phyloP scores from a whole-genome alignment of 2,888 invertebrate genomes.

The Nasonia oneida region DNA sequence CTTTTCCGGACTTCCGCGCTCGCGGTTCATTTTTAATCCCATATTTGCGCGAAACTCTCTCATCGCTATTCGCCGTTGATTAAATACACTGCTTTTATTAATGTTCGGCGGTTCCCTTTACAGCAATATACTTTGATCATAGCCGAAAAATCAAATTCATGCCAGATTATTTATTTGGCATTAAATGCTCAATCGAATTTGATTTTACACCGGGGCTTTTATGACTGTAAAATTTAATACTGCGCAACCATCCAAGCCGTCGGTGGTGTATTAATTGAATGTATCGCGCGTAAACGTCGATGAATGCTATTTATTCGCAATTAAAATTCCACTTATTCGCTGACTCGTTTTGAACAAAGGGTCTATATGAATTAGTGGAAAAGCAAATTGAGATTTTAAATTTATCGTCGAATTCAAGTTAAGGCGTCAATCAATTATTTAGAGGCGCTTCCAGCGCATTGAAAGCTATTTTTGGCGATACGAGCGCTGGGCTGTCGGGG shows the following conservation, averaged over 20 bases:
- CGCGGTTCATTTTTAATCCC: background rate
- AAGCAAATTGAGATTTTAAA: background rate
- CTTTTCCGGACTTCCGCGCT: background rate
- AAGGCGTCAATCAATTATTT: constrained; percentile 28
- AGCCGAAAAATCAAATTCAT: background rate
- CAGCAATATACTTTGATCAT: background rate
- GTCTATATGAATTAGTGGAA: background rate
- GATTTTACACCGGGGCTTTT: background rate
- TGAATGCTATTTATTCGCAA: no score
- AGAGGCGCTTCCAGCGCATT: background rate
- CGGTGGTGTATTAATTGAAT: no score
- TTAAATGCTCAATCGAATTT: background rate
- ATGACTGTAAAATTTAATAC: background rate
- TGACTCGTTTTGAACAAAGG: no score
- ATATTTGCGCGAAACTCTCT: background rate
- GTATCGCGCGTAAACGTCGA: no score
- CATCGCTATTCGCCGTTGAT: background rate
- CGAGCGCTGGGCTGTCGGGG: background rate
- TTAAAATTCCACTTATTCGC: no score
- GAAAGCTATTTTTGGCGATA: constrained; percentile 12
- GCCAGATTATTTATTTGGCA: no score
- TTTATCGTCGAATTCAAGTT: background rate
- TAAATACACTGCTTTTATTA: background rate
- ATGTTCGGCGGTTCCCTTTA: background rate
- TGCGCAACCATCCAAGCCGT: no score